Evolutionary conservation across 2,113 vertebrate genomes (phyloP).

Genomic region (Alligator mississippiensis): DNA sequence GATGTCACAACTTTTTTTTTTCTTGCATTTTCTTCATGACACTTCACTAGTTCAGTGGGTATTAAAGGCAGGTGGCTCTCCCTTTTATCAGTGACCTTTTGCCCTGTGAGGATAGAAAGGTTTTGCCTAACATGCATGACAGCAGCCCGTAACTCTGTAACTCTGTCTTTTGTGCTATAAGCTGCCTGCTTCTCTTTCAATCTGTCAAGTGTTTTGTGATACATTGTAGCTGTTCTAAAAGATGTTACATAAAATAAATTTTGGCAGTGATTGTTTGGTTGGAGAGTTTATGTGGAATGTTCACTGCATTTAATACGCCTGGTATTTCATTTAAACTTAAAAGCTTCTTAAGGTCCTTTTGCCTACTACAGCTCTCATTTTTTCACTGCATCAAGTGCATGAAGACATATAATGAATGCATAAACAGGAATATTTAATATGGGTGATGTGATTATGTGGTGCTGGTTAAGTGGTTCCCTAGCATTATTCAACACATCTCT

Average conservation of each 20-base stretch:
- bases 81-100: neutral
- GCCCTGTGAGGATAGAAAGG: neutral
- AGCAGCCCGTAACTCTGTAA: neutral
- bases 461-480: neutral
- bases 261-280: neutral
- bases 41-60: accelerated
- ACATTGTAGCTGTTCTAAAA: neutral
- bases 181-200: neutral
- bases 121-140: neutral
- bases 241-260: neutral
- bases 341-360: constrained; percentile 23
- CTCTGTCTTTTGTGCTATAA: neutral
- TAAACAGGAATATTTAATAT: constrained; percentile 55
- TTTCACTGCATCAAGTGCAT: neutral
- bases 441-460: neutral
- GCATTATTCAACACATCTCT: constrained; percentile 4
- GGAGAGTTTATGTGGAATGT: constrained; percentile 1
- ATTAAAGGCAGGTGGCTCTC: neutral
- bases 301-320: constrained; percentile 32
- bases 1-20: accelerated
- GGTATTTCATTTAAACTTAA: constrained; percentile 26
- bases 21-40: neutral
- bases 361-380: neutral
- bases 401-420: neutral
- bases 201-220: accelerated